A percentile compares a stretch with the other conserved stretches of the same genome.
These are phyloP conservation scores for Prosopocoilus inquinatus DNA, from an alignment of 2,888 invertebrate genomes.

Conservation along the genomic window DNA sequence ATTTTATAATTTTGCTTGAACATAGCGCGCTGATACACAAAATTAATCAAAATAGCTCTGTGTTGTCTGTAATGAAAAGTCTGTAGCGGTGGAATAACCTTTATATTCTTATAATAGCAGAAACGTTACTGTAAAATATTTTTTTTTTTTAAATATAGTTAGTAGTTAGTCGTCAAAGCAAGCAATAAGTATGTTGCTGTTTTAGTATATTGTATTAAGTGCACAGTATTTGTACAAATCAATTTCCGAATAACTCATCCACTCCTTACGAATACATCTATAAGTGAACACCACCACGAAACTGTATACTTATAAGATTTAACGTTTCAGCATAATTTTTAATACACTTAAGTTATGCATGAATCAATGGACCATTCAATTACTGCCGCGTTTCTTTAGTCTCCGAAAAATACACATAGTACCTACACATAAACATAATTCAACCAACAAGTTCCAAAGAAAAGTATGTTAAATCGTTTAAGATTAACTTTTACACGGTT, in stretches of 20 bases:
- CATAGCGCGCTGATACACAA: neutral
- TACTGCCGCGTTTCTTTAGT: too few species aligned
- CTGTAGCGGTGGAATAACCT: neutral
- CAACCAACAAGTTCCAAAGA: too few species aligned
- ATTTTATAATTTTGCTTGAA: neutral
- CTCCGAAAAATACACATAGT: too few species aligned
- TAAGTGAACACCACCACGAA: neutral
- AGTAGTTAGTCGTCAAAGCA: neutral
- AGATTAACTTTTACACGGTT: too few species aligned
- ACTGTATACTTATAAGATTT: neutral
- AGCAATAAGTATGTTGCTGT: conserved; percentile 1
- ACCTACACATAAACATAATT: too few species aligned
- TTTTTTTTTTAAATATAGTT: conserved; percentile 1
- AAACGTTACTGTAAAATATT: neutral
- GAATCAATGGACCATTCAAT: too few species aligned
- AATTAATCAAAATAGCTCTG: neutral
- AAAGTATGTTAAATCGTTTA: too few species aligned
- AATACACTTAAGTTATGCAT: too few species aligned
- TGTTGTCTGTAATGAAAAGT: neutral
- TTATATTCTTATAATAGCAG: conserved; percentile 1
- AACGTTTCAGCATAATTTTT: too few species aligned
- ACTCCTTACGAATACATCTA: neutral
- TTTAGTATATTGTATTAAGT: neutral
- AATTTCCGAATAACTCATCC: neutral
- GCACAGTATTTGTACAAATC: neutral